Base-by-base conservation (phyloP, 2,888 invertebrate species). In the Lithophane semibrunnea region DNA sequence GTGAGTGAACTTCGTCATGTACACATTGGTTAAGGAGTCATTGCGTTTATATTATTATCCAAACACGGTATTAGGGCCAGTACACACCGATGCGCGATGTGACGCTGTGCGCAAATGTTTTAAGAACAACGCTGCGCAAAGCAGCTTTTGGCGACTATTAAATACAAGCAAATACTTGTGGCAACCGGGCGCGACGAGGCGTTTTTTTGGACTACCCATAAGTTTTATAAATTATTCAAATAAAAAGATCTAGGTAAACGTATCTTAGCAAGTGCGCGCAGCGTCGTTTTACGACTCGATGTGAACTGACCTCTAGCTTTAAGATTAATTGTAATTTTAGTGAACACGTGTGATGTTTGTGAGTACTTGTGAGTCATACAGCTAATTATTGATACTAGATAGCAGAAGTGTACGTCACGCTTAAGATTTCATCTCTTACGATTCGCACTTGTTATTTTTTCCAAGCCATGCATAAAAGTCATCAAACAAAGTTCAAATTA, bases 1-100 rank as follows among this genome's bases (percentile, higher is more conserved):
- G 90, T 99, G 98, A 16, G 99, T 99, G 94, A 99, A 99, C 97
- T 99, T 99, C 0, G 99, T 99, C 97, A 99, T 97, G 98, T 98
- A 96, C 84, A 79, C 29, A 9, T 24, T 16, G 18, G 93, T 95
- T 94, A 95, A 95, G 93, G 92, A 94, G 86, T 84, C 63, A 78
- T 83, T 75, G 29, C 3, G 12, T 42, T 68, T 24, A 37, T 37
- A 2, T 37, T 29, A 29, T 29, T 29, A 68, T 58, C 67, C 37
- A n/a, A 37, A 68, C 37, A 68, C 16, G 7, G 24, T 42, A 42
- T 58, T 58, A 37, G 56, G 37, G 37, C 37, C 37, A 21, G 56
- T 58, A 42, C 37, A 68, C 56, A 58, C 7, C 2, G 2, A 68
- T 18, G 18, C n/a, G 5, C 8, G 9, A 66, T 29, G 58, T 16